A percentile compares a stretch with the other conserved stretches of the same genome.
phyloP scores from a whole-genome alignment of 2,888 invertebrate genomes.

The Flabesymbios commensalis region DNA sequence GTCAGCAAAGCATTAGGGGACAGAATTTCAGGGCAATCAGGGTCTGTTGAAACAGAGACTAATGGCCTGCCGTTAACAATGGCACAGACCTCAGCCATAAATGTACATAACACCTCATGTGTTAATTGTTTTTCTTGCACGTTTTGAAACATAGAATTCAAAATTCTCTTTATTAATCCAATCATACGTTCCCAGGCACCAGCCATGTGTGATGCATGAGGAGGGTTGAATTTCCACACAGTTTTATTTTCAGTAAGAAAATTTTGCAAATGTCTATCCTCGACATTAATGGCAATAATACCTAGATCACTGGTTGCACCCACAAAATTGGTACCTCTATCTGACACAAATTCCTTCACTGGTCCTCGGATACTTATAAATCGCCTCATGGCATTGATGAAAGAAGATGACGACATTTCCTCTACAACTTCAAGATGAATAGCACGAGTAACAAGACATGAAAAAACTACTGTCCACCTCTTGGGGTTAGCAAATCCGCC shows the following conservation, averaged over 20 bases:
- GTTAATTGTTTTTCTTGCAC: not conserved
- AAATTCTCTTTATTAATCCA: not conserved
- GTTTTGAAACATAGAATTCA: not conserved
- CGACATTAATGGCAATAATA: too few species aligned
- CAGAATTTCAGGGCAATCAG: constrained; percentile 10
- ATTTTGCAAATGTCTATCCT: not conserved
- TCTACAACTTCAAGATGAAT: constrained; percentile 43
- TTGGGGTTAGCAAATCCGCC: constrained; percentile 43
- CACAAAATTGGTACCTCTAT: constrained; percentile 31
- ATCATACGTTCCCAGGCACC: constrained; percentile 5
- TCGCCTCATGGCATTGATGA: constrained; percentile 31
- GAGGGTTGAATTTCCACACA: not conserved
- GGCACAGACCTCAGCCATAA: not conserved
- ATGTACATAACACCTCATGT: not conserved
- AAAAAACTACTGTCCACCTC: constrained; percentile 45
- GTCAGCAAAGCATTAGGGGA: constrained; percentile 23
- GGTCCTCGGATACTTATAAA: constrained; percentile 30
- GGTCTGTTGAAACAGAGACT: not conserved
- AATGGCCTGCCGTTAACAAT: not conserved
- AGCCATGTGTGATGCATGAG: not conserved
- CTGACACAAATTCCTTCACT: constrained; percentile 25
- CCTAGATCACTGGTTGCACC: constrained; percentile 27
- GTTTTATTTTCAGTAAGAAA: not conserved
- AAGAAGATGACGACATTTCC: constrained; percentile 34
- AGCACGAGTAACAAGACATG: constrained; percentile 47